Base-by-base conservation (phyloP, 2,888 invertebrate species). In the Tyria jacobaeae region DNA sequence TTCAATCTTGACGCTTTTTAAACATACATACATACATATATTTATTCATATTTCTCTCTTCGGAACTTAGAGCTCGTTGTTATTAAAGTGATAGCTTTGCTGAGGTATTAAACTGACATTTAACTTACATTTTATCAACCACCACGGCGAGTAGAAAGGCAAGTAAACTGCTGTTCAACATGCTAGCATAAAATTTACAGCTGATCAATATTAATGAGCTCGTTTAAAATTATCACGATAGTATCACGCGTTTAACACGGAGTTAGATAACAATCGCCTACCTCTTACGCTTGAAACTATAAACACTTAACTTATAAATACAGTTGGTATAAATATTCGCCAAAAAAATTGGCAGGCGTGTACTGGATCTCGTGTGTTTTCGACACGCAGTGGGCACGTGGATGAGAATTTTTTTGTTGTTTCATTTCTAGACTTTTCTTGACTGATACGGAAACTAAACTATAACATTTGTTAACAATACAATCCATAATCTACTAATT, bases 191-290 rank as follows among this genome's bases (percentile, higher is more conserved):
- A 50, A 60, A 48, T 37, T 59, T 73, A 68, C 76, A 67, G 62
- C 63, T 70, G 73, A 73, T 77, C 68, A 66, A 63, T 68, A 70
- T 57, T 47, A 56, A 57, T 62, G 57, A 67, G 49, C 37, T 37
- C 57, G 56, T 51, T 65, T 66, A 47, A 60, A 71, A 48, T 54
- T 48, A 64, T 68, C 74, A 78, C 57, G 60, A 1, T 17, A 7
- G 15, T 49, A 52, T 37, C 75, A 71, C 72, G 78, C 56, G 64
- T 48, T 21, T 17, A 34, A 53, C 79, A 75, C 72, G 74, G 67
- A 61, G 27, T 68, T 61, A 74, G 67, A 78, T 80, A 80, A 71
- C 64, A 52, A 49, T 51, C 69, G 63, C 70, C 64, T 64, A 73
- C 56, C 60, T 59, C 37, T 52, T 53, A 44, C 53, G 50, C 47